phyloP scores from a whole-genome alignment of 2,888 invertebrate genomes.

The Stenoptilia bipunctidactyla region DNA sequence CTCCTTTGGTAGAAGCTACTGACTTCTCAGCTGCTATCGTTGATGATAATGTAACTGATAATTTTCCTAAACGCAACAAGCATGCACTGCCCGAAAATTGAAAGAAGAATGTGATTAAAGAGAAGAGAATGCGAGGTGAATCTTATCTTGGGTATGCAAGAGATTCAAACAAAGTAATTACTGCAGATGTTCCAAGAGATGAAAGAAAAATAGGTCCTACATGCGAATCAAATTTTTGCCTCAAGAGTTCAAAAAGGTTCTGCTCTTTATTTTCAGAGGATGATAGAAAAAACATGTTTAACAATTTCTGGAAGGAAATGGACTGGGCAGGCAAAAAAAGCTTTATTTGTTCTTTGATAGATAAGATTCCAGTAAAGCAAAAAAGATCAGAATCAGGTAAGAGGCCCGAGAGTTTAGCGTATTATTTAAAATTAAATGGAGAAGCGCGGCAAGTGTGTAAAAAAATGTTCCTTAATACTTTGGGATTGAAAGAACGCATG shows the following conservation, averaged over 20 bases:
- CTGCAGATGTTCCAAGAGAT: not conserved
- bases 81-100: no score
- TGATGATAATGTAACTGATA: no score
- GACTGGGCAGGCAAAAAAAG: conserved; percentile 9
- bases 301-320: conserved; percentile 9
- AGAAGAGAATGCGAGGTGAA: no score
- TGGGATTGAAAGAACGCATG: no score
- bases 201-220: conserved; percentile 8
- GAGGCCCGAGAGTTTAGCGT: conserved; percentile 7
- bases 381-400: conserved; percentile 9
- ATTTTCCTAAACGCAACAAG: no score
- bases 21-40: no score
- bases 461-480: no score
- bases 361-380: conserved; percentile 8
- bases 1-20: no score
- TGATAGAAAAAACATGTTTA: conserved; percentile 9
- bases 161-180: no score
- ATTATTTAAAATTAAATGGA: conserved; percentile 3
- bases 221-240: conserved; percentile 4
- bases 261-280: conserved; percentile 7
- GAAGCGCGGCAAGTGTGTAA: no score
- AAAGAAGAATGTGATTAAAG: no score
- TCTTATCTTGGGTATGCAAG: no score
- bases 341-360: conserved; percentile 9
- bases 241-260: conserved; percentile 8